Evolutionary conservation across 2,113 vertebrate genomes (phyloP).

Genomic region (Melanostigma gelatinosum): DNA sequence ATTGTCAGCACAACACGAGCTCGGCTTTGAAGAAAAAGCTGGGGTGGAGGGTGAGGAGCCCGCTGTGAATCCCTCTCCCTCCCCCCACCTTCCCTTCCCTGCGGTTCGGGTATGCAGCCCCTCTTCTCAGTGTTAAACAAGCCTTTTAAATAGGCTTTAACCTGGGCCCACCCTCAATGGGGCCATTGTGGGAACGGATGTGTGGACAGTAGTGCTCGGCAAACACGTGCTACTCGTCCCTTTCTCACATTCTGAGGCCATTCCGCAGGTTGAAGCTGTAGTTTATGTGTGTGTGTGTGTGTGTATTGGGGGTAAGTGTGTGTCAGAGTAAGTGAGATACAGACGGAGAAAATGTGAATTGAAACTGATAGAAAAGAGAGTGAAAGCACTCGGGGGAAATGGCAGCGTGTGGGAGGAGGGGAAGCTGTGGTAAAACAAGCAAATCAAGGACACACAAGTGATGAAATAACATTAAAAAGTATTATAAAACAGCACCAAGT

Average conservation of each 20-base stretch:
- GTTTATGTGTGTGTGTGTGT: conserved; percentile 13
- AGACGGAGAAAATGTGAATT: conserved; percentile 30
- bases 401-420: background rate
- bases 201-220: conserved; percentile 82
- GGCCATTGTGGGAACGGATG: conserved; percentile 83
- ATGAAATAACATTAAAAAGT: conserved; percentile 1
- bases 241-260: conserved; percentile 77
- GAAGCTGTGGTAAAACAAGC: background rate
- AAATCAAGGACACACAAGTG: conserved; percentile 9
- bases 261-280: conserved; percentile 50
- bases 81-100: conserved; percentile 61
- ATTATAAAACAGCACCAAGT: background rate
- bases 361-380: background rate
- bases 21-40: conserved; percentile 56
- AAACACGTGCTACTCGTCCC: conserved; percentile 78
- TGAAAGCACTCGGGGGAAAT: background rate
- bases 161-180: conserved; percentile 83
- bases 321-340: conserved; percentile 18
- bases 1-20: conserved; percentile 62
- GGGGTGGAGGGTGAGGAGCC: conserved; percentile 61
- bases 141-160: conserved; percentile 84
- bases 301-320: conserved; percentile 26
- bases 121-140: conserved; percentile 82
- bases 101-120: conserved; percentile 76
- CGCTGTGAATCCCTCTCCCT: conserved; percentile 63